A percentile compares a stretch with the other conserved stretches of the same genome.
These are phyloP conservation scores for Myotis brandtii DNA, from an alignment of 2,113 vertebrate genomes.

Conservation along the genomic window DNA sequence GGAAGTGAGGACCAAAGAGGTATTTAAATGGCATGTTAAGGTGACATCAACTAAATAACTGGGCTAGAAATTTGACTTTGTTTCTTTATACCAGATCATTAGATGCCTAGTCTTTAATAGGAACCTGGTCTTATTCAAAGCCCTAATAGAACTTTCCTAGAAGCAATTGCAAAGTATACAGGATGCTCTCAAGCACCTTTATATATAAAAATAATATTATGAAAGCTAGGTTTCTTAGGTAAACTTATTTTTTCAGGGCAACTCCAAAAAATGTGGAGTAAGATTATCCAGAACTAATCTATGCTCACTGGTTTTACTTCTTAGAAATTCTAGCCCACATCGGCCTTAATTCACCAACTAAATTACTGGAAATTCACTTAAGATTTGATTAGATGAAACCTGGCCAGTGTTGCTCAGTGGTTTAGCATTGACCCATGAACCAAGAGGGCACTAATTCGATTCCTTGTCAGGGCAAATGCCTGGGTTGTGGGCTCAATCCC, in stretches of 20 bases:
- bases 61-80: neutral
- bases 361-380: constrained; percentile 3
- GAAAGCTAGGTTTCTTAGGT: neutral
- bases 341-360: neutral
- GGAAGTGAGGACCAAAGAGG: neutral
- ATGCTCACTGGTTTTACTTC: neutral
- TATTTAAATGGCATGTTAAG: neutral
- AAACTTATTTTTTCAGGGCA: neutral
- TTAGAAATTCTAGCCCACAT: neutral
- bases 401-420: too few relatives aligned
- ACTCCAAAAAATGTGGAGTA: neutral
- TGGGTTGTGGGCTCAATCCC: too few relatives aligned
- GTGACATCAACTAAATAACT: neutral
- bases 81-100: neutral
- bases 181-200: neutral
- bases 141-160: neutral
- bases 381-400: neutral
- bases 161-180: neutral
- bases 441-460: too few relatives aligned
- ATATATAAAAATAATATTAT: neutral
- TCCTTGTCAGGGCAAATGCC: too few relatives aligned
- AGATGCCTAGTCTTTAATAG: neutral
- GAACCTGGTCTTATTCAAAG: neutral
- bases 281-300: neutral
- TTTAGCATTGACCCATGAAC: too few relatives aligned